A percentile compares a stretch with the other conserved stretches of the same genome.
Evolutionary conservation across 2,113 vertebrate genomes (phyloP).

Genomic region (Martes martes): DNA sequence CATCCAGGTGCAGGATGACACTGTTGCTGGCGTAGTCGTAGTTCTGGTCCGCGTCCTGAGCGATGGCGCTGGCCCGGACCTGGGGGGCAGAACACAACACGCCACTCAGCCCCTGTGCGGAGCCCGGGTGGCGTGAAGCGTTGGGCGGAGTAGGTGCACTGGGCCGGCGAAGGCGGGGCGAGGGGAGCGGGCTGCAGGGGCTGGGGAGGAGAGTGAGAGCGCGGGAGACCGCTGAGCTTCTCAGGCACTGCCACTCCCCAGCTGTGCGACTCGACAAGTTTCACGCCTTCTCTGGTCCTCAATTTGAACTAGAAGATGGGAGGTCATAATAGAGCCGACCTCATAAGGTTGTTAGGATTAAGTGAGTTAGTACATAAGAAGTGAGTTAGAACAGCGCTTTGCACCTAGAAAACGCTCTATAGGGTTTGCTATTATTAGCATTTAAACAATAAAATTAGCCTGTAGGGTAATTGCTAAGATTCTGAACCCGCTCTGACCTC

Average conservation of each 20-base stretch:
- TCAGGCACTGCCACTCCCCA: neutral
- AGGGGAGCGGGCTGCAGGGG: neutral
- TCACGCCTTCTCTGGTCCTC: neutral
- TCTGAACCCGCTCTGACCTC: neutral
- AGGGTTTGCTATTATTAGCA: neutral
- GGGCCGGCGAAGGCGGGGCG: fast-evolving
- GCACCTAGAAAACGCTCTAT: neutral
- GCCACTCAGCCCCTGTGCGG: neutral
- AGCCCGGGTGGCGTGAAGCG: neutral
- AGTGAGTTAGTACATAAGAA: neutral
- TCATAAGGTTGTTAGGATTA: neutral
- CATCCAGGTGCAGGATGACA: constrained; percentile 93
- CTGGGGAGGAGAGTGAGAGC: neutral
- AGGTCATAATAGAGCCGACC: neutral
- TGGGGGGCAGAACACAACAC: constrained; percentile 56
- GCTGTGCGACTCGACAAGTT: neutral
- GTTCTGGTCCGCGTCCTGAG: constrained; percentile 89
- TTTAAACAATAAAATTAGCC: neutral
- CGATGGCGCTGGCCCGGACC: constrained; percentile 92
- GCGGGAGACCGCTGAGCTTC: neutral
- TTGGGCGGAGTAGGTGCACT: neutral
- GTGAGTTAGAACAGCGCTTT: neutral
- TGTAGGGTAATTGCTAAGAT: neutral
- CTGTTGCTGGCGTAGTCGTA: constrained; percentile 95
- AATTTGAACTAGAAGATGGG: neutral